Base-by-base conservation (phyloP, 2,888 invertebrate species). In the Heliconius ismenius region DNA sequence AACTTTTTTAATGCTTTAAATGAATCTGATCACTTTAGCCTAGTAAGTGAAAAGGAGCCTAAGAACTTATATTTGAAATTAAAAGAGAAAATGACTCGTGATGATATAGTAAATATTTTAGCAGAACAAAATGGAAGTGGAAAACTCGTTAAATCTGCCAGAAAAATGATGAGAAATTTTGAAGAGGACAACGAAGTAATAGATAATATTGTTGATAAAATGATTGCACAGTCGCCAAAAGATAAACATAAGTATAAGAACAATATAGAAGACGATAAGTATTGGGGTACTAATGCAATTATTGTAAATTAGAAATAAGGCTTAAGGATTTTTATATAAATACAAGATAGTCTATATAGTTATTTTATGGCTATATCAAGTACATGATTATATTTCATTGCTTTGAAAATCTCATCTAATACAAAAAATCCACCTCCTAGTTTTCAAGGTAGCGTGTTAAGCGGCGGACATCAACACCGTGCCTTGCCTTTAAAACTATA, bases 11-110 rank as follows among this genome's bases (percentile, higher is more conserved):
- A 88, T 54, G 83, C 92, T 0, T 79, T 93, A 11, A 84, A 84
- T 43, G 88, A 91, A 78, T 84, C 87, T 28, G 92, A 93, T 62
- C 81, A 87, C 49, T 90, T 88, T 58, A 82, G 82, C 73, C 84
- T 86, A 69, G 70, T 90, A 11, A 76, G 81, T 0, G 80, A 83
- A 3, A 84, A 87, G 39, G 86, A 87, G 74, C 81, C 87, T 0
- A 90, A 89, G 76, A 91, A 83, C 80, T 81, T 93, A 64, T 93
- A 91, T 81, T 79, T 92, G 4, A 89, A 89, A 78, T 79, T 93
- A 10, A 93, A 93, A 81, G 87, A 91, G 73, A 91, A 87, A 75
- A 88, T 93, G 86, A 93, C 89, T 63, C 86, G 93, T 81, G 91
- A 93, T 81, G 93, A 93, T 75, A 83, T 93, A 6, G 54, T 91